A percentile compares a stretch with the other conserved stretches of the same genome.
These are phyloP conservation scores for Linnaemya vulpina DNA, from an alignment of 2,888 invertebrate genomes.

Conservation along the genomic window DNA sequence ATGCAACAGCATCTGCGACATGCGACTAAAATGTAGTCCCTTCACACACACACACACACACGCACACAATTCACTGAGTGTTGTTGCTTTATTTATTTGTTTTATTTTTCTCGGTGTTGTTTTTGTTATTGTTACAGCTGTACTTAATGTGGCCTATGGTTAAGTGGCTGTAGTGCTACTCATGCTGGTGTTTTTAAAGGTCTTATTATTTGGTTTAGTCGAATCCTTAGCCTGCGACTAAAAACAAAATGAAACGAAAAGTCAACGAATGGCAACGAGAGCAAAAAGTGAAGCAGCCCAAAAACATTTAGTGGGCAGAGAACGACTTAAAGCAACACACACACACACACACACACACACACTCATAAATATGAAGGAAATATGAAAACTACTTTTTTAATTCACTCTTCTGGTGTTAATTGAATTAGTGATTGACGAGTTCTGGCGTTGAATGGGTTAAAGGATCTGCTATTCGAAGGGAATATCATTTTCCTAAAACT, in stretches of 20 bases:
- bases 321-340: background rate
- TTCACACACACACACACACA: too few relatives aligned
- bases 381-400: background rate
- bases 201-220: conserved; percentile 32
- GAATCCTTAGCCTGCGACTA: conserved; percentile 37
- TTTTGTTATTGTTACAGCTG: conserved; percentile 26
- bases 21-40: too few relatives aligned
- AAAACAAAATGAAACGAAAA: conserved; percentile 13
- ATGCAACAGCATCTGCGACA: conserved; percentile 9
- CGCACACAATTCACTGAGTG: conserved; percentile 4
- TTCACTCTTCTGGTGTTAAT: too few relatives aligned
- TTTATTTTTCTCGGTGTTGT: background rate
- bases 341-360: too few relatives aligned
- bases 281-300: background rate
- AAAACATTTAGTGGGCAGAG: background rate
- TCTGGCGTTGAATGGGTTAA: too few relatives aligned
- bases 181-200: conserved; percentile 22
- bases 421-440: too few relatives aligned
- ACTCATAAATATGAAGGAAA: background rate
- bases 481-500: too few relatives aligned
- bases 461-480: too few relatives aligned
- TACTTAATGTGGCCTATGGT: conserved; percentile 59
- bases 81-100: conserved; percentile 8
- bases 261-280: background rate
- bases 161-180: conserved; percentile 61